Conservation (phyloP, 2,113 vertebrate genomes). For the Heteronetta atricapilla region DNA sequence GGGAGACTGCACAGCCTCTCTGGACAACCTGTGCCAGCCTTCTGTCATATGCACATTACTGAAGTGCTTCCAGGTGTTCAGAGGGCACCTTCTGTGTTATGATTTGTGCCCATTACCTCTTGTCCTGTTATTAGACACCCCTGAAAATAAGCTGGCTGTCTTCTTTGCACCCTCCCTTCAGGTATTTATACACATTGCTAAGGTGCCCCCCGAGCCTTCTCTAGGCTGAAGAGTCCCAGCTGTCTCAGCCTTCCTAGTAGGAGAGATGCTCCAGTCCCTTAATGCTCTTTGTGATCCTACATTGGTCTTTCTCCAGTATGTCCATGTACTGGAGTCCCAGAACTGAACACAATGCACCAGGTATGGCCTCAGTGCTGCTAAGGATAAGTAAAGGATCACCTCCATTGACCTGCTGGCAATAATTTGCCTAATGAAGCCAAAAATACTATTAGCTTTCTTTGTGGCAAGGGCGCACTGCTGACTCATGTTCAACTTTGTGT, state of each 20-base stretch:
- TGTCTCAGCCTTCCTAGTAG: background rate
- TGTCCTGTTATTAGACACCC: background rate
- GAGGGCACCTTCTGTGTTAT: background rate
- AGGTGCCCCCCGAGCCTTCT: background rate
- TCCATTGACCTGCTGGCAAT: background rate
- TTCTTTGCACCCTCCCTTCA: background rate
- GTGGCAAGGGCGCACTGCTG: background rate
- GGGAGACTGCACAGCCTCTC: background rate
- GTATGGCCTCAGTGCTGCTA: background rate
- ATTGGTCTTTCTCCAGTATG: background rate
- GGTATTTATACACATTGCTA: background rate
- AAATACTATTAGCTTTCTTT: background rate
- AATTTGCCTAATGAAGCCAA: background rate
- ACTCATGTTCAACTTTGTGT: background rate
- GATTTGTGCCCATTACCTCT: background rate
- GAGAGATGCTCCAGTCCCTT: background rate
- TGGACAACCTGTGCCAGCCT: background rate
- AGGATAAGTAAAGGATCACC: background rate
- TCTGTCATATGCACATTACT: background rate
- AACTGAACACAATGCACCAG: background rate
- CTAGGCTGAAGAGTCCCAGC: background rate
- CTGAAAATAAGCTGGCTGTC: background rate
- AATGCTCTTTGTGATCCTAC: background rate
- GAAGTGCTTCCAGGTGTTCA: background rate
- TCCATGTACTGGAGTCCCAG: background rate